Conservation (phyloP, 2,797 vertebrate species). For the Neosilurus hyrtlii region DNA sequence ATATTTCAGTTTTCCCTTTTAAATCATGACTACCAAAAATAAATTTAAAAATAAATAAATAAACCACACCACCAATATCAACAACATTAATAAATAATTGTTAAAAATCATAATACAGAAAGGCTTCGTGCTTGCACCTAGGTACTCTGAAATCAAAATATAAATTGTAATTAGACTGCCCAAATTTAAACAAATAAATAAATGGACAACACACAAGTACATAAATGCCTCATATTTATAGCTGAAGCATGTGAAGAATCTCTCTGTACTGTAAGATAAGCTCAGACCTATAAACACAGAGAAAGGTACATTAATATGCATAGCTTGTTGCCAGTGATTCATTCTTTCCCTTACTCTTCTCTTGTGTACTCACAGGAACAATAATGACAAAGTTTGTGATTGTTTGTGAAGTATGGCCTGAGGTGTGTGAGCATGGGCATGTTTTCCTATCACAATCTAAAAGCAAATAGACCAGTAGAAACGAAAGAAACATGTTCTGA, state of each 20-base stretch:
- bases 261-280: background rate
- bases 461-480: constrained; percentile 31
- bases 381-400: background rate
- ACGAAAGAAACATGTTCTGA: constrained; percentile 28
- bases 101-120: background rate
- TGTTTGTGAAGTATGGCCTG: constrained; percentile 21
- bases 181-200: background rate
- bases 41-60: background rate
- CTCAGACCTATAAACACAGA: background rate
- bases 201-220: background rate
- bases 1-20: background rate
- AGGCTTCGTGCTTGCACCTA: background rate
- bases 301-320: background rate
- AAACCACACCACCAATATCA: no score
- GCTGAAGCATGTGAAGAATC: background rate
- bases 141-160: background rate
- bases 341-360: background rate
- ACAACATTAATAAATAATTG: no score
- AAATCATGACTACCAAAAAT: background rate
- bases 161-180: background rate
- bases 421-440: constrained; percentile 7
- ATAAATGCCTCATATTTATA: constrained; percentile 5
- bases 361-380: background rate
- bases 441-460: constrained; percentile 1
- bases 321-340: background rate